Base-by-base conservation (phyloP, 2,113 vertebrate genomes). In the Alaudala cheleensis region DNA sequence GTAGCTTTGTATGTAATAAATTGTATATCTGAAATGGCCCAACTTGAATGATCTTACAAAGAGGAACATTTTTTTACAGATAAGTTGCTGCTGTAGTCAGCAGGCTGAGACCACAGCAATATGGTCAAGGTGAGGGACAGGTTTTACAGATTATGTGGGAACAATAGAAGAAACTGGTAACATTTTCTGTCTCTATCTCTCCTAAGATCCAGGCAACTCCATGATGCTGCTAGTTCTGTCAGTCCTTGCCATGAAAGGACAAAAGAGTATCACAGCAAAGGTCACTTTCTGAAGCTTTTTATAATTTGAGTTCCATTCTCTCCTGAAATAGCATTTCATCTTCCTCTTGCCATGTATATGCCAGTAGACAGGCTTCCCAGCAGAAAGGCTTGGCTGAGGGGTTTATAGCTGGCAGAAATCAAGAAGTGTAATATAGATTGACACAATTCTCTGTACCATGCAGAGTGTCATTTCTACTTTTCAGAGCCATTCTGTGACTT, bases 61-160 rank as follows among this genome's bases (percentile, higher is more conserved):
- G 24, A 79, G 22, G 7, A 86, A 3, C 4, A 2, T 53, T 86
- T 82, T 56, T 54, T 86, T 39, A 34, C 19, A 56, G 67, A 77
- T 39, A 54, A 28, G 12, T 47, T 86, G 34, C 6, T 24, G 44
- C 60, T 54, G 25, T 31, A 37, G 31, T 37, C 61, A 9, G 44
- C n/a, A 51, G 37, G 25, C 45, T 83, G 49, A 64, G 62, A 56
- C n/a, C 44, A n/a, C 62, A 71, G 42, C 24, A 15, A 20, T 44
- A 57, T 0, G 1, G 4, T 42, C 19, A 2, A 33, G 17, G 10
- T n/a, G 31, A 82, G 28, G 40, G 40, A 37, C 11, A 33, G 9
- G 21, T 54, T 90, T 67, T 90, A 42, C 23, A 51, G 61, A 39
- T 56, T 33, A 3, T 14, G 8, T 56, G 33, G 34, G 12, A 49